Evolutionary conservation across 2,888 invertebrate genomes (phyloP).

Genomic region (Erebia epiphron): DNA sequence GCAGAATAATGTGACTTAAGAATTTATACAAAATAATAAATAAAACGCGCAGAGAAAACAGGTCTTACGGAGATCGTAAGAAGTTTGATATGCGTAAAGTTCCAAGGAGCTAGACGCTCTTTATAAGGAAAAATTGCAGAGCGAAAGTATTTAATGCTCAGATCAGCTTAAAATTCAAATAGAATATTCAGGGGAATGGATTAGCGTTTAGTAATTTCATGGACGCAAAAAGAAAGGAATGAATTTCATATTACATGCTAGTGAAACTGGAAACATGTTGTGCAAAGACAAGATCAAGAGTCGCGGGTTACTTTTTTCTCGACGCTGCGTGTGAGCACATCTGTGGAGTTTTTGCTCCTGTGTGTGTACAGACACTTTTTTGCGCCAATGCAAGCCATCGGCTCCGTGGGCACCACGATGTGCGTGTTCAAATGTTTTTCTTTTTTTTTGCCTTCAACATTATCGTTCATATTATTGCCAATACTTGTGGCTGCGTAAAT

Average conservation of each 20-base stretch:
- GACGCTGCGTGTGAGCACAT: constrained; percentile 73
- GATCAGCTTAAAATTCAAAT: not conserved
- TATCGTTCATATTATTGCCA: constrained; percentile 53
- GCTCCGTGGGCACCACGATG: constrained; percentile 53
- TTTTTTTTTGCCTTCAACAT: constrained; percentile 54
- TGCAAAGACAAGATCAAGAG: constrained; percentile 34
- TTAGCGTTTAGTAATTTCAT: constrained; percentile 20
- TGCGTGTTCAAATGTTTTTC: constrained; percentile 56
- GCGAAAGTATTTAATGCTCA: not conserved
- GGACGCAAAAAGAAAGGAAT: constrained; percentile 29
- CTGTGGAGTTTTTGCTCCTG: constrained; percentile 63
- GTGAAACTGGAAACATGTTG: constrained; percentile 27
- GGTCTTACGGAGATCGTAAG: constrained; percentile 21
- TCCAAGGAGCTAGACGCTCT: constrained; percentile 9
- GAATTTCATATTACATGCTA: constrained; percentile 30
- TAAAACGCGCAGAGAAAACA: constrained; percentile 40
- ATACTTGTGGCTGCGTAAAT: constrained; percentile 34
- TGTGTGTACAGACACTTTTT: constrained; percentile 57
- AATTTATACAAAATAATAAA: constrained; percentile 52
- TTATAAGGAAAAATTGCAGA: not conserved
- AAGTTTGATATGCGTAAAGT: constrained; percentile 14
- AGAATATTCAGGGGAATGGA: not conserved
- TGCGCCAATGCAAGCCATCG: constrained; percentile 55
- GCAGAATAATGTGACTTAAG: constrained; percentile 44
- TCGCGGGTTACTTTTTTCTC: constrained; percentile 60